phyloP scores from a whole-genome alignment of 2,797 vertebrate genomes.

The Sebastes diploproa region DNA sequence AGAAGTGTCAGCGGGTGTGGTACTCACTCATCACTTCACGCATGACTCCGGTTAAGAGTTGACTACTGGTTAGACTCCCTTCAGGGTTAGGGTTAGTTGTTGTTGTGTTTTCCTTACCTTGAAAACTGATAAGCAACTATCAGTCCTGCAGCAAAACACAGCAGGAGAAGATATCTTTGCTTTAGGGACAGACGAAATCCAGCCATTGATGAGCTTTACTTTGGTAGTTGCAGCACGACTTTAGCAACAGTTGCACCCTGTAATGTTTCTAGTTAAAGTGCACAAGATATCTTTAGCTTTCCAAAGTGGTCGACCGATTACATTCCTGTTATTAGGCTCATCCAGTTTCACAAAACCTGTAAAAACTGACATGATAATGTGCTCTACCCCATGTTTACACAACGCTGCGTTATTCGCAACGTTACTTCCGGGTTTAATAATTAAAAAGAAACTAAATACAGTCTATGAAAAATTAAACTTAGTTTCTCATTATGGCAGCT shows the following conservation, averaged over 20 bases:
- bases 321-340: background rate
- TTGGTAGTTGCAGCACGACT: background rate
- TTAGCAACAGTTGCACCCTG: background rate
- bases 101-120: slow-evolving; percentile 48
- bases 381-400: background rate
- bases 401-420: no score
- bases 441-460: background rate
- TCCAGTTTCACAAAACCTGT: background rate
- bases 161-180: slow-evolving; percentile 50
- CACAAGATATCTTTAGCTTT: background rate
- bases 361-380: background rate
- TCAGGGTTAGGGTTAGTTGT: background rate
- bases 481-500: fast-evolving
- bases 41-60: background rate
- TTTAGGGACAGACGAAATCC: slow-evolving; percentile 44
- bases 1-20: background rate
- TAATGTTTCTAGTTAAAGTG: background rate
- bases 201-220: slow-evolving; percentile 16
- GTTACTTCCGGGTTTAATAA: background rate
- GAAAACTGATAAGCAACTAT: slow-evolving; percentile 11
- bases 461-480: background rate
- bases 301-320: no score
- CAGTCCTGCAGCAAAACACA: slow-evolving; percentile 19
- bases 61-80: background rate
- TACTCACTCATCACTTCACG: background rate